These are phyloP conservation scores for Intellagama lesueurii DNA, from an alignment of 2,797 vertebrate species.

Conservation along the genomic window DNA sequence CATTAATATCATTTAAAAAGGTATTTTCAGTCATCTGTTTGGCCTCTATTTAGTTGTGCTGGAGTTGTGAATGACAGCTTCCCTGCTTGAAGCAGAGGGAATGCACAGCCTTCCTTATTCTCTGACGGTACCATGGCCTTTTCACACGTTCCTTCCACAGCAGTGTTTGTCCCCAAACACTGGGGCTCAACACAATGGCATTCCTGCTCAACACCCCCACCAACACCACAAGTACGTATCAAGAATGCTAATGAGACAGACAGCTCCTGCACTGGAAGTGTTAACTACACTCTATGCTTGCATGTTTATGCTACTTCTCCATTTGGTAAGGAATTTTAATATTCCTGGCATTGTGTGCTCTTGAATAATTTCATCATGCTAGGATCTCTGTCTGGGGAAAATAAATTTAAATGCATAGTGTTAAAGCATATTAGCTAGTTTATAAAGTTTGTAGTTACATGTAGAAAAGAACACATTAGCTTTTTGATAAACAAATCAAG, in stretches of 20 bases:
- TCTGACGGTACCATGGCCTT: conserved; percentile 82
- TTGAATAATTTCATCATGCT: conserved; percentile 43
- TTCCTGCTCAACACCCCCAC: conserved; percentile 83
- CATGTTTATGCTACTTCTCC: conserved; percentile 58
- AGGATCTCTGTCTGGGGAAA: conserved; percentile 44
- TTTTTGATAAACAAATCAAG: neutral
- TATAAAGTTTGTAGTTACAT: neutral
- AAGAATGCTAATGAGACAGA: conserved; percentile 83
- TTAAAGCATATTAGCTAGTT: neutral
- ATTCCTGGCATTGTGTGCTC: conserved; percentile 53
- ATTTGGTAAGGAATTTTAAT: conserved; percentile 61
- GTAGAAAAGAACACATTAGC: conserved; percentile 9
- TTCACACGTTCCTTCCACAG: conserved; percentile 87
- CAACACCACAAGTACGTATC: conserved; percentile 77
- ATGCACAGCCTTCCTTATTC: conserved; percentile 86
- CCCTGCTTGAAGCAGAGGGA: conserved; percentile 84
- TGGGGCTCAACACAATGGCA: conserved; percentile 84
- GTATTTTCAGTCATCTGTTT: conserved; percentile 80
- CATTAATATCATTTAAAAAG: conserved; percentile 84
- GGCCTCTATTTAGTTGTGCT: conserved; percentile 80
- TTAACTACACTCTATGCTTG: conserved; percentile 72
- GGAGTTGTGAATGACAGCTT: conserved; percentile 85
- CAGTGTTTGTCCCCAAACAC: conserved; percentile 92
- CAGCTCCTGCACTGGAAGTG: conserved; percentile 73
- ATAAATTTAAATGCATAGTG: conserved; percentile 48